Percentiles rank a stretch among this genome's conserved stretches.
phyloP scores from a whole-genome alignment of 2,113 vertebrate species.

The Porphyrio hochstetteri region DNA sequence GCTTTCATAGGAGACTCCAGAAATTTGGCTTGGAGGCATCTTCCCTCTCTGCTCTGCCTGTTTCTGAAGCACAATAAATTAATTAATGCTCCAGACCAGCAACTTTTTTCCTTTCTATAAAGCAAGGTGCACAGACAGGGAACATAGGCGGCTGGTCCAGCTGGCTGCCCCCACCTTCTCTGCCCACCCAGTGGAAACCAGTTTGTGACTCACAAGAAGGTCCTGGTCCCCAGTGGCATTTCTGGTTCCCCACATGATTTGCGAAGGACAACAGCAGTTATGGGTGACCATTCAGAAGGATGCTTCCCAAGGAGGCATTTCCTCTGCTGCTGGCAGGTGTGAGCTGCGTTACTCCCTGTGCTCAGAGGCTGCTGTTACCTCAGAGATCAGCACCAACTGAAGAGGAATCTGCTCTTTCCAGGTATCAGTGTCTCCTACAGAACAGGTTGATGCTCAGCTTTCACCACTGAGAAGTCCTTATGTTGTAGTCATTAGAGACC shows the following conservation, averaged over 20 bases:
- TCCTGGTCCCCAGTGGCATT: background rate
- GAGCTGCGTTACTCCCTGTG: background rate
- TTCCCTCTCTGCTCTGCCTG: background rate
- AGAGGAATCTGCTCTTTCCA: background rate
- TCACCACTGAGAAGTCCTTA: background rate
- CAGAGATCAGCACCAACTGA: background rate
- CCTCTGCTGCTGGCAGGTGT: background rate
- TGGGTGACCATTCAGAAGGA: background rate
- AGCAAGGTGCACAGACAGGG: background rate
- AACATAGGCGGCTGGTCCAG: fast-evolving
- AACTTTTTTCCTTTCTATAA: background rate
- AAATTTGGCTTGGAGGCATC: background rate
- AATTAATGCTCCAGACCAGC: background rate
- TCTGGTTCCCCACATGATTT: background rate
- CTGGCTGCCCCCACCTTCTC: background rate
- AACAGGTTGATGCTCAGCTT: background rate
- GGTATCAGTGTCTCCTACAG: background rate
- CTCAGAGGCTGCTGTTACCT: background rate
- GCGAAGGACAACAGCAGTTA: background rate
- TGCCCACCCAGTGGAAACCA: background rate
- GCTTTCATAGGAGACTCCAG: background rate
- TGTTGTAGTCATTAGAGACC: background rate
- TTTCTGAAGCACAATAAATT: background rate
- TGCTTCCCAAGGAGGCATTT: background rate
- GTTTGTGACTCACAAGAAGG: background rate